Evolutionary conservation across 2,113 vertebrate species (phyloP).

Genomic region (Malurus melanocephalus): DNA sequence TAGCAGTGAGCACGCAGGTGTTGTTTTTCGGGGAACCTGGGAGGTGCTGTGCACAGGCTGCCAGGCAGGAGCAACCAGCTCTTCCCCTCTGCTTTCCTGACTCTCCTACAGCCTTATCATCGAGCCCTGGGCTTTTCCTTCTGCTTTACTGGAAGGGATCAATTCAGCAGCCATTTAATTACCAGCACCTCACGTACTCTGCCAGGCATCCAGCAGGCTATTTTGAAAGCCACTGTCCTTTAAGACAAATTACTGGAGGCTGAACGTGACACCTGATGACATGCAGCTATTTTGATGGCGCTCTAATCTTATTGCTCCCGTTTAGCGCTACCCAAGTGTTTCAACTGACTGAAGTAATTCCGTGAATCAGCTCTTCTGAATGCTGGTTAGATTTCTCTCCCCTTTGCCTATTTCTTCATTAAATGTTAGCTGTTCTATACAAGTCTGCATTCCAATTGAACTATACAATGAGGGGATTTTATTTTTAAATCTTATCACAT

Average conservation of each 20-base stretch:
- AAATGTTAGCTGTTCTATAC: not conserved
- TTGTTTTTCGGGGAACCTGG: not conserved
- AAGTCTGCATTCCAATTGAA: not conserved
- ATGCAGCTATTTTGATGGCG: conserved; percentile 5
- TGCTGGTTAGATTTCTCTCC: not conserved
- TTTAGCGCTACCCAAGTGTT: not conserved
- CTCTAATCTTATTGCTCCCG: not conserved
- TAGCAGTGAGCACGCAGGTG: not conserved
- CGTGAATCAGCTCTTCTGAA: not conserved
- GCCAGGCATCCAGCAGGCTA: conserved; percentile 19
- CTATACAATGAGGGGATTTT: not conserved
- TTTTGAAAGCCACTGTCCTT: not conserved
- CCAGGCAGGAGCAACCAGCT: not conserved
- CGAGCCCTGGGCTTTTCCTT: not conserved
- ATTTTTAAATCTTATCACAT: rapidly evolving
- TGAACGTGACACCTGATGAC: not conserved
- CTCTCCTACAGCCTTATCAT: not conserved
- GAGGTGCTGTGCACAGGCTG: not conserved
- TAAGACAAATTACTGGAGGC: conserved; percentile 8
- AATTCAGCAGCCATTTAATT: conserved; percentile 52
- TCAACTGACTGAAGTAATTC: not conserved
- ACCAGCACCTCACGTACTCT: not conserved
- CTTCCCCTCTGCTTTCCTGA: rapidly evolving
- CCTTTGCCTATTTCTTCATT: not conserved
- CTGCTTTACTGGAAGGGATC: conserved; percentile 32